Evolutionary conservation across 2,797 vertebrate species (phyloP).

Genomic region (Pygocentrus nattereri): DNA sequence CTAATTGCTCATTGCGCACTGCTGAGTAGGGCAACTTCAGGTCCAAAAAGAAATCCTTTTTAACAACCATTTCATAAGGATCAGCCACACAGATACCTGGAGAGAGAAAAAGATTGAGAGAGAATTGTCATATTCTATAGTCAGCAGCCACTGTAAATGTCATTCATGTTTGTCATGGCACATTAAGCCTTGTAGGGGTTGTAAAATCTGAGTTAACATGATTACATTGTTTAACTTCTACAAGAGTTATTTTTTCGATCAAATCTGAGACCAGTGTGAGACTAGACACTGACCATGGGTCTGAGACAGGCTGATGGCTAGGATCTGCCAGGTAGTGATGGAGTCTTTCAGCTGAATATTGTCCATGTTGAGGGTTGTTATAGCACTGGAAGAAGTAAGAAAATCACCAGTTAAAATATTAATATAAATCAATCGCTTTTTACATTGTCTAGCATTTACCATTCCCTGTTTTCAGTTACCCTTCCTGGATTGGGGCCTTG

Average conservation of each 20-base stretch:
- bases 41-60: slow-evolving; percentile 87
- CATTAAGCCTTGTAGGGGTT: not conserved
- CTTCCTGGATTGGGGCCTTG: no score
- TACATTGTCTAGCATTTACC: no score
- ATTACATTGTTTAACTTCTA: no score
- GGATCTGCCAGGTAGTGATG: slow-evolving; percentile 91
- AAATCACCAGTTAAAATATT: no score
- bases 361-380: not conserved
- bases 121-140: not conserved
- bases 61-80: slow-evolving; percentile 84
- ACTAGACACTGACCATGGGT: slow-evolving; percentile 61
- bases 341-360: slow-evolving; percentile 81
- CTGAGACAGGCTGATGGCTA: slow-evolving; percentile 72
- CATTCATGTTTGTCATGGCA: not conserved
- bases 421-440: no score
- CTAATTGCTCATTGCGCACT: slow-evolving; percentile 89
- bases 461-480: no score
- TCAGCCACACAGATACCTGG: slow-evolving; percentile 87
- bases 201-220: no score
- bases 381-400: slow-evolving; percentile 35
- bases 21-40: slow-evolving; percentile 88
- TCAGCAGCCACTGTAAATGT: not conserved
- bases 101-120: not conserved
- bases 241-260: no score
- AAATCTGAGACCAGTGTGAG: no score